Evolutionary conservation across 2,888 invertebrate genomes (phyloP).

Genomic region (Patella caerulea): DNA sequence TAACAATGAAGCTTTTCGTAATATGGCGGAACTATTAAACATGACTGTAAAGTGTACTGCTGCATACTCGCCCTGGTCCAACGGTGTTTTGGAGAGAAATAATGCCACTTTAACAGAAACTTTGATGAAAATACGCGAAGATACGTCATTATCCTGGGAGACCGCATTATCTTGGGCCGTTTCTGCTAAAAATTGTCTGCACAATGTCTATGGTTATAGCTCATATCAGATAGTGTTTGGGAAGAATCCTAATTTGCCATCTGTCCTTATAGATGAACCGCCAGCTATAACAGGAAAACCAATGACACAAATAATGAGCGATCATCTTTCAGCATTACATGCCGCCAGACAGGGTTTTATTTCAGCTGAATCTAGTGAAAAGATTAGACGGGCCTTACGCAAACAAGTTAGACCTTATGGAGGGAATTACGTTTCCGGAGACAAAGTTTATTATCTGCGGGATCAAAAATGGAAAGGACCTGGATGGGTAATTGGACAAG

Average conservation of each 20-base stretch:
- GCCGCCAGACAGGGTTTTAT: background rate
- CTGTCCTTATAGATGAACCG: conserved; percentile 21
- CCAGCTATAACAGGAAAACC: conserved; percentile 24
- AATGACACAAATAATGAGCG: conserved; percentile 6
- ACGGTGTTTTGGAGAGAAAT: conserved; percentile 17
- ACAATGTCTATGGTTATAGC: conserved; percentile 18
- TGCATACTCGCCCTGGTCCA: conserved; percentile 18
- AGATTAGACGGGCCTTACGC: conserved; percentile 31
- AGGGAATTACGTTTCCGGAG: conserved; percentile 4
- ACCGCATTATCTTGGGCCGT: conserved; percentile 17
- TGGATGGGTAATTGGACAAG: conserved; percentile 39
- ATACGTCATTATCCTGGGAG: conserved; percentile 23
- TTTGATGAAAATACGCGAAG: conserved; percentile 23
- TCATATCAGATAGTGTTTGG: conserved; percentile 26
- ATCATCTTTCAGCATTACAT: conserved; percentile 15
- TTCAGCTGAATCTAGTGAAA: conserved; percentile 22
- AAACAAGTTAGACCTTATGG: conserved; percentile 29
- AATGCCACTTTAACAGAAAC: conserved; percentile 25
- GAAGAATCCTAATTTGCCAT: conserved; percentile 26
- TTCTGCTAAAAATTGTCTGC: conserved; percentile 18
- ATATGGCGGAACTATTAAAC: conserved; percentile 32
- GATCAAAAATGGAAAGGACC: conserved; percentile 39
- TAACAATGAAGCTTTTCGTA: conserved; percentile 22
- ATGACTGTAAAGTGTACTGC: conserved; percentile 21
- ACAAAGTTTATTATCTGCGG: conserved; percentile 40